Conservation (phyloP, 2,113 vertebrate species). For the Mohoua ochrocephala region DNA sequence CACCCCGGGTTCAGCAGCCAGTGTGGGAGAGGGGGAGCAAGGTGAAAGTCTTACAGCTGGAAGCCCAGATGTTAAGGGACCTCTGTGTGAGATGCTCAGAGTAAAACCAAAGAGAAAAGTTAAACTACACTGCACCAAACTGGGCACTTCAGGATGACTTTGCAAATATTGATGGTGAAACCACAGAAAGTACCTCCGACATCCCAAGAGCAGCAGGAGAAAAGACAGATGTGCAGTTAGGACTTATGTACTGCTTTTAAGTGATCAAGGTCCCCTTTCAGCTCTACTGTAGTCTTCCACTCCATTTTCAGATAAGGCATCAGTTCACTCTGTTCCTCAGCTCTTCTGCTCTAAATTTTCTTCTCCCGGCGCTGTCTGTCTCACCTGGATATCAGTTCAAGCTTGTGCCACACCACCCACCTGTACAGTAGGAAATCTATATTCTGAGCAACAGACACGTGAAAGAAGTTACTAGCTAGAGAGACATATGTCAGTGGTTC, state of each 20-base stretch:
- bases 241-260: neutral
- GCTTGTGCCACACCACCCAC: neutral
- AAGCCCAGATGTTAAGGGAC: slow-evolving; percentile 73
- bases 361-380: neutral
- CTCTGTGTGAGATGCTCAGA: neutral
- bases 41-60: slow-evolving; percentile 45
- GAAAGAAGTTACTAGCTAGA: neutral
- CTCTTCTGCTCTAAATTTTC: neutral
- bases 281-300: neutral
- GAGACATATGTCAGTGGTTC: too few species aligned
- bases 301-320: neutral
- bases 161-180: neutral
- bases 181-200: neutral
- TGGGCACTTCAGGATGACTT: slow-evolving; percentile 40
- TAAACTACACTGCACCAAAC: neutral
- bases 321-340: neutral
- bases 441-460: neutral
- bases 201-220: neutral
- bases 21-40: neutral
- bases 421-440: neutral
- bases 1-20: slow-evolving; percentile 2
- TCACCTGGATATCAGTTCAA: neutral
- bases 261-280: neutral
- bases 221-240: neutral
- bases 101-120: slow-evolving; percentile 22